phyloP scores from a whole-genome alignment of 2,888 invertebrate species.

The Lithophane ornitopus region DNA sequence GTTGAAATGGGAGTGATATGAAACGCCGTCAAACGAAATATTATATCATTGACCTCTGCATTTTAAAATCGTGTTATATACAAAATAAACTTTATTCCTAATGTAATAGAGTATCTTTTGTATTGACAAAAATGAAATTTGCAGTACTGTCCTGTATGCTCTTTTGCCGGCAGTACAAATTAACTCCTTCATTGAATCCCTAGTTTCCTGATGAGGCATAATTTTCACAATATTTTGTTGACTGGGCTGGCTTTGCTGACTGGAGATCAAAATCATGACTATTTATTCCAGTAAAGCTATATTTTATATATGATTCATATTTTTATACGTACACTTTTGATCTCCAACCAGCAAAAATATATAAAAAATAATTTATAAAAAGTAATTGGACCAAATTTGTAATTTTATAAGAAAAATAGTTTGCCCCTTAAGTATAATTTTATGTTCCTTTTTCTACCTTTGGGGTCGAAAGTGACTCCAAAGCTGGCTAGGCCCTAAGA shows the following conservation, averaged over 20 bases:
- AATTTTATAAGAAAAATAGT: not conserved
- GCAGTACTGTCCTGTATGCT: not conserved
- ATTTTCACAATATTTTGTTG: conserved; percentile 6
- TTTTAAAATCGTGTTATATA: not conserved
- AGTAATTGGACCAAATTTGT: conserved; percentile 34
- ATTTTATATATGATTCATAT: conserved; percentile 38
- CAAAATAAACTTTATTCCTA: not conserved
- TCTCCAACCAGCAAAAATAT: conserved; percentile 16
- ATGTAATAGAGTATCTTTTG: not conserved
- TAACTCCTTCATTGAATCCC: conserved; percentile 14
- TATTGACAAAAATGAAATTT: not conserved
- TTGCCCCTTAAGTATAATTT: conserved; percentile 19
- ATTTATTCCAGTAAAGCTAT: conserved; percentile 48
- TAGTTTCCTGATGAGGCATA: not conserved
- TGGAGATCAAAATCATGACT: conserved; percentile 35
- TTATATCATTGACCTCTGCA: not conserved
- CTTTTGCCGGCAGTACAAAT: not conserved
- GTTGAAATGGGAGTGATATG: not conserved
- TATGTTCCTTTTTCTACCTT: conserved; percentile 31
- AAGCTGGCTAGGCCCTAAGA: conserved; percentile 8
- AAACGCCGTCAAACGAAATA: not conserved
- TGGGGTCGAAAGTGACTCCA: conserved; percentile 20
- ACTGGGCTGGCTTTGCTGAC: conserved; percentile 20
- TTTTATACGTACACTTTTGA: conserved; percentile 38
- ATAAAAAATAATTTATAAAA: not conserved